Percentiles rank a stretch among this genome's conserved stretches.
Conservation (phyloP, 2,113 vertebrate species). For the Apus apus region DNA sequence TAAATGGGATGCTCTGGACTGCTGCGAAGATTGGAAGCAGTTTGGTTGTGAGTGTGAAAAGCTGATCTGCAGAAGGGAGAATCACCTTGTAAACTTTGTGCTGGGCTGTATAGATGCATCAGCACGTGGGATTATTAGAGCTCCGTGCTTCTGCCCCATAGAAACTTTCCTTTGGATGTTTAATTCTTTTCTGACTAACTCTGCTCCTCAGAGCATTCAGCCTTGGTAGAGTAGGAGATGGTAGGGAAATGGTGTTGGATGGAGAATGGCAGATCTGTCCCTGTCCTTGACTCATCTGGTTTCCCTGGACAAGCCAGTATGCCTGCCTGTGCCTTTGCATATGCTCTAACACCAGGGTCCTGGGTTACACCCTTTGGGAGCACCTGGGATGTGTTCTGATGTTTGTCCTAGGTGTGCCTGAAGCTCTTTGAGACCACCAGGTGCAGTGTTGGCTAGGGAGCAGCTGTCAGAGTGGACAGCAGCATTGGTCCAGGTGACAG, state of each 20-base stretch:
- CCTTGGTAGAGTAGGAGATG: background rate
- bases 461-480: background rate
- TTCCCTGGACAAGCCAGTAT: background rate
- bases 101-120: background rate
- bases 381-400: background rate
- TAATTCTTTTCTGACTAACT: background rate
- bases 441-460: background rate
- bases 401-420: background rate
- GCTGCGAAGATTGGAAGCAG: background rate
- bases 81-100: background rate
- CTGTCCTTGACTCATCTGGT: background rate
- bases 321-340: background rate
- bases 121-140: background rate
- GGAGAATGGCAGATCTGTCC: background rate
- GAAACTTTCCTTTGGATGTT: background rate
- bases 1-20: background rate
- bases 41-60: background rate
- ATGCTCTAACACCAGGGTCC: background rate
- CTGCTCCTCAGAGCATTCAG: background rate
- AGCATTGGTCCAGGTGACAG: background rate
- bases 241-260: background rate
- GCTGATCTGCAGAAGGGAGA: rapidly evolving
- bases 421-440: background rate
- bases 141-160: background rate
- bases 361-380: no score